Evolutionary conservation across 2,797 vertebrate species (phyloP), one percentile per base, ranked within the genome.

Genomic region (Alectoris magna): DNA sequence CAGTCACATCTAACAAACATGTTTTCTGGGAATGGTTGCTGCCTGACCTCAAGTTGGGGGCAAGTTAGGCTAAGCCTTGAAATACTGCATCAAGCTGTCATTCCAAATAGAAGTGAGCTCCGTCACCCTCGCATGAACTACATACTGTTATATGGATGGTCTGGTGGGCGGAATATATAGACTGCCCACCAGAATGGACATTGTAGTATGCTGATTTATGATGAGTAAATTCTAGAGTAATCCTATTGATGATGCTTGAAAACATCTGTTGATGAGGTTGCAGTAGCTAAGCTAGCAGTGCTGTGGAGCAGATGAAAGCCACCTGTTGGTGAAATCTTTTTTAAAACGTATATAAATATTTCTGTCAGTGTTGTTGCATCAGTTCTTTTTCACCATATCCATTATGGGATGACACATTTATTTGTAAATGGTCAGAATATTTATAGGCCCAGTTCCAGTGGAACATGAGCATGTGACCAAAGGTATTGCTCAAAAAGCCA

Each of bases 31-130:
- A 84, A 92, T 94, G 74, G 70, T 96, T 97, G 85, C 73, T 94
- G 84, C 79, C 60, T 93, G 95, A 94, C 95, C 94, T 95, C 85
- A 39, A 87, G 11, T 46, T 48, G 71, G 96, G 96, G 96, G 96
- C 97, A 97, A 91, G 78, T 94, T 94, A 91, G 97, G 97, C 81
- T 91, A 97, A 93, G 96, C 93, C 96, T 95, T 95, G 91, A 97
- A 96, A 94, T 93, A 74, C 96, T 97, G 76, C 92, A 95, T 96
- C 94, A 95, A 79, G 87, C 91, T 92, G 84, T 95, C 95, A 55
- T 67, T 80, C 58, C 69, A 78, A 91, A 97, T 95, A 90, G 91
- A 73, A 84, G 88, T 92, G 91, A 94, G 60, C 77, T 95, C 95
- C 74, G 84, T 95, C 96, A 91, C 88, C 97, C 96, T 93, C n/a